Evolutionary conservation across 2,888 invertebrate genomes (phyloP), one percentile per base, ranked within the genome.

Genomic region (Heliconius cydno): DNA sequence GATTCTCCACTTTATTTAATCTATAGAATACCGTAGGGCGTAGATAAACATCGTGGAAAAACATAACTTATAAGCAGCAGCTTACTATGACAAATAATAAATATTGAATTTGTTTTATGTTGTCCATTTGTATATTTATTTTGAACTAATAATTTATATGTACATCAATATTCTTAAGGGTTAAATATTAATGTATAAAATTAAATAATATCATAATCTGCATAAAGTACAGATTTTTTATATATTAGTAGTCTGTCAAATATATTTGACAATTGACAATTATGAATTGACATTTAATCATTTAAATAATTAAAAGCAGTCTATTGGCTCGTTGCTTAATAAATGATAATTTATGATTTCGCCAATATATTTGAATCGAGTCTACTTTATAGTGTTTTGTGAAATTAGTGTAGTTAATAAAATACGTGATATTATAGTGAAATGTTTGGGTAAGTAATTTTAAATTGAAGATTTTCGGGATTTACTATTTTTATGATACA

Each of bases 381-480:
- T 60, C 38, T 34, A 38, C 22, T 30, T 25, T 57, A 38, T 25
- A n/a, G 34, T 79, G 75, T 52, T 78, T 73, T 30, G 60, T 78
- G 65, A 70, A 73, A 77, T 60, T 72, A 19, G 70, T 71, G 65
- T n/a, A 66, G 52, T 67, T 46, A 65, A 65, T 60, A 74, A 65
- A 60, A 28, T 73, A 77, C 25, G 74, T 71, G 77, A 60, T 12
- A 52, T 57, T 75, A 71, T 73, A 71, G 76, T 83, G 81, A 80
- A 70, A 84, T 83, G 83, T 76, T 81, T 80, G n/a, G 81, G 79
- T 83, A 80, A 79, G 83, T 78, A 82, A 82, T 81, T 80, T 80
- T 77, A 79, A 52, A 66, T 76, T 28, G 77, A 66, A 65, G 38
- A 78, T 63, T 57, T 34, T 70, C 46, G 65, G n/a, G 57, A 57